These are phyloP conservation scores for Eueremaeus valkanovi DNA, from an alignment of 2,888 invertebrate species.

Conservation along the genomic window DNA sequence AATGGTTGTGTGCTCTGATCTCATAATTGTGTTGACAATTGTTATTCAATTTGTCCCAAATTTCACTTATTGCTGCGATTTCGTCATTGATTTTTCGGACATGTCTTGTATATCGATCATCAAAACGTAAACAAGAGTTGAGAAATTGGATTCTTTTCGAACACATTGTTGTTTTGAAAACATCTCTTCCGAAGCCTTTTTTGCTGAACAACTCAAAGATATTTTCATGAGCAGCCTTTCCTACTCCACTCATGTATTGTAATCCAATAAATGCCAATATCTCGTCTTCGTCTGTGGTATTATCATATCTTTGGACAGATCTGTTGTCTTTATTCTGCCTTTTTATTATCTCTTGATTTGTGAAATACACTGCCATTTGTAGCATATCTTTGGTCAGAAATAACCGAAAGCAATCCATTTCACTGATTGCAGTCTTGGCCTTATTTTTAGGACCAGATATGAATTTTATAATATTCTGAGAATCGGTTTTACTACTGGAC, in stretches of 20 bases:
- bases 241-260: background rate
- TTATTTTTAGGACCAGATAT: no score
- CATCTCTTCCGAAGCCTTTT: background rate
- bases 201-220: background rate
- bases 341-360: background rate
- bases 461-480: background rate
- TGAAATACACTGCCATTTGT: no score
- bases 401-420: no score
- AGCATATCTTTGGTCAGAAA: no score
- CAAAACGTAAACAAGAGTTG: constrained; percentile 43
- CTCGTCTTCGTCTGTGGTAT: background rate
- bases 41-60: constrained; percentile 46
- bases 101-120: constrained; percentile 45
- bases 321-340: background rate
- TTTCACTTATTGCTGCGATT: constrained; percentile 42
- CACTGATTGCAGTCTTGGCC: no score
- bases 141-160: background rate
- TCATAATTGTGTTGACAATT: constrained; percentile 29
- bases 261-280: background rate
- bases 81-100: constrained; percentile 41
- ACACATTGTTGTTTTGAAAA: background rate
- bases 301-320: background rate
- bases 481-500: background rate
- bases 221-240: background rate
- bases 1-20: background rate